Percentiles rank a stretch among this genome's conserved stretches.
Conservation (phyloP, 2,888 invertebrate genomes). For the Agriopis leucophaearia region DNA sequence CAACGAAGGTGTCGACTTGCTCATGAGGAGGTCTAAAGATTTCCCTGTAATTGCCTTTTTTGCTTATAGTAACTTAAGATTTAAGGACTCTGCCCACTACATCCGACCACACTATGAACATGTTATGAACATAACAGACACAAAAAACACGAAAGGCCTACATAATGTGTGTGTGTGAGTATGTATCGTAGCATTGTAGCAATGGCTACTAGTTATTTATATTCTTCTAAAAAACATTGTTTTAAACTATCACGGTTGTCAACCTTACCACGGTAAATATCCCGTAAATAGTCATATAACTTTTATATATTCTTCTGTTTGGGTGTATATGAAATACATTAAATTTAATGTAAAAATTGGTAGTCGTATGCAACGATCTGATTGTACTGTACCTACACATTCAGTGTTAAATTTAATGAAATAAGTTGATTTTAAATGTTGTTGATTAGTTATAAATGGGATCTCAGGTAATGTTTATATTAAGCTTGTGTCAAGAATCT, state of each 20-base stretch:
- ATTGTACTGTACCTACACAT: background rate
- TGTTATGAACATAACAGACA: no score
- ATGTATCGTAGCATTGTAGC: no score
- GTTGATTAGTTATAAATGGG: constrained; percentile 49
- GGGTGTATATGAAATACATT: background rate
- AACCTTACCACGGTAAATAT: no score
- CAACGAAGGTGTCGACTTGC: constrained; percentile 88
- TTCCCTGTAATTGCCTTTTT: constrained; percentile 86
- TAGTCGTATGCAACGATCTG: background rate
- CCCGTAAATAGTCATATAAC: no score
- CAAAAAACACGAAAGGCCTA: no score
- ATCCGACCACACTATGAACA: no score
- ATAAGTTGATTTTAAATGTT: constrained; percentile 19
- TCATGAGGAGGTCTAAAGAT: constrained; percentile 88
- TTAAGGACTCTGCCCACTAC: no score
- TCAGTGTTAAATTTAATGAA: constrained; percentile 1
- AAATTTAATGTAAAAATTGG: background rate
- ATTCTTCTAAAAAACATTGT: no score
- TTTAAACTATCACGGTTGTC: no score
- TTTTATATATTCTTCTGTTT: no score
- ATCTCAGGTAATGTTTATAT: constrained; percentile 61
- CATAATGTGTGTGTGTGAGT: no score
- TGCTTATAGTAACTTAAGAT: background rate
- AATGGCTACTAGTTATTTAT: no score
- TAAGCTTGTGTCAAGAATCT: constrained; percentile 45